Evolutionary conservation across 2,888 invertebrate species (phyloP).

Genomic region (Caenorhabditis doughertyi): DNA sequence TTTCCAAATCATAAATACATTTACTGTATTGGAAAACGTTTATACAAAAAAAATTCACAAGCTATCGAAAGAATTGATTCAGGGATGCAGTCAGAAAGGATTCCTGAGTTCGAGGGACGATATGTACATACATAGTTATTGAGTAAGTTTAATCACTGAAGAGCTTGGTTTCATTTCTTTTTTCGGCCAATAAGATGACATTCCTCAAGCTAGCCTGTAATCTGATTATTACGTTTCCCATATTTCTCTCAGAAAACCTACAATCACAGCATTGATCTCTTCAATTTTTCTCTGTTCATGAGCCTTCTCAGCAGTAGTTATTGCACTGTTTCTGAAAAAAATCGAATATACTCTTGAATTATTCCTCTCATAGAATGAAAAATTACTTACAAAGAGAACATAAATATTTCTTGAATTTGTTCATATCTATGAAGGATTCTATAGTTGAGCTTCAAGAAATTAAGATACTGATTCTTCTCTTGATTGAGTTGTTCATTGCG

Average conservation of each 20-base stretch:
- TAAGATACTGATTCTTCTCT: constrained; percentile 17
- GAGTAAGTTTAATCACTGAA: constrained; percentile 37
- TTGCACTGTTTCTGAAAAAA: constrained; percentile 10
- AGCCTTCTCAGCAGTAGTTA: constrained; percentile 7
- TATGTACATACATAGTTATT: constrained; percentile 46
- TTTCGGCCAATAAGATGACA: constrained; percentile 33
- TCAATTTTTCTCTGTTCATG: constrained; percentile 28
- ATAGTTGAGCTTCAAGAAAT: constrained; percentile 50
- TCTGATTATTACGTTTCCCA: too few relatives aligned
- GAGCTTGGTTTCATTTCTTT: constrained; percentile 29
- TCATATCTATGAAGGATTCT: constrained; percentile 44
- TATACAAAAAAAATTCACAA: not conserved
- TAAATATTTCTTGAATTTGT: constrained; percentile 43
- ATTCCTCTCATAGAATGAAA: not conserved
- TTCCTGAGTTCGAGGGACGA: constrained; percentile 32
- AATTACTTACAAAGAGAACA: constrained; percentile 30
- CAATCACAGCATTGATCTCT: constrained; percentile 26
- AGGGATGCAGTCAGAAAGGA: not conserved
- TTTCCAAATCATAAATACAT: not conserved
- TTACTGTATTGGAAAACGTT: too few relatives aligned
- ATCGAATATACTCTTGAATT: not conserved
- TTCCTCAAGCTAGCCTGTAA: constrained; percentile 7
- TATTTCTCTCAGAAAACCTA: not conserved
- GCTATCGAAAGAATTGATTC: not conserved
- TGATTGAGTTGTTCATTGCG: constrained; percentile 5